A percentile compares a stretch with the other conserved stretches of the same genome.
phyloP scores from a whole-genome alignment of 2,113 vertebrate genomes.

The Gavia stellata region DNA sequence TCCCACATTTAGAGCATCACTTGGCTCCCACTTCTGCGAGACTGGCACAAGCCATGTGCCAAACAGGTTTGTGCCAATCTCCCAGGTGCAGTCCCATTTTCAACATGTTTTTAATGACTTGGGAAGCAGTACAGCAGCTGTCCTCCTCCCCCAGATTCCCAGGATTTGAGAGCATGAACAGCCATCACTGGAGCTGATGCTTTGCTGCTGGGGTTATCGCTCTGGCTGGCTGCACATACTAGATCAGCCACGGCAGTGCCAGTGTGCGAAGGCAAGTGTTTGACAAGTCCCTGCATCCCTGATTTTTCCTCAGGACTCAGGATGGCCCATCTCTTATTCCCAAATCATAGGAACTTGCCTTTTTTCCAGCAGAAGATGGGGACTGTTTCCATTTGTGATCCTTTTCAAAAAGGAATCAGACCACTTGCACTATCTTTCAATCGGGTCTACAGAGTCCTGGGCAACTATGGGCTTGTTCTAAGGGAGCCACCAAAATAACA shows the following conservation, averaged over 20 bases:
- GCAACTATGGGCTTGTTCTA: background rate
- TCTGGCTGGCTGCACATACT: background rate
- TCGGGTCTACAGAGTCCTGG: background rate
- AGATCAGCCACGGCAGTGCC: background rate
- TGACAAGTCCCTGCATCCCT: accelerated
- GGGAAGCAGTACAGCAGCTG: background rate
- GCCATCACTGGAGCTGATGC: background rate
- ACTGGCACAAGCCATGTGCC: accelerated
- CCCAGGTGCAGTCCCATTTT: background rate
- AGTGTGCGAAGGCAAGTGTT: background rate
- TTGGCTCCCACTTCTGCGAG: background rate
- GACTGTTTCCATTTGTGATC: background rate
- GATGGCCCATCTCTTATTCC: background rate
- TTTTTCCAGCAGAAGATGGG: background rate
- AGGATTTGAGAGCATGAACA: background rate
- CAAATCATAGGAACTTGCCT: background rate
- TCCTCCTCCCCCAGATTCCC: background rate
- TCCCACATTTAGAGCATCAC: background rate
- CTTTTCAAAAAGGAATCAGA: background rate
- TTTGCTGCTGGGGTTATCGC: background rate
- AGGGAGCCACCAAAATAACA: background rate
- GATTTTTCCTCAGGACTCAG: background rate
- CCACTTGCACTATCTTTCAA: background rate
- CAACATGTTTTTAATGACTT: accelerated
- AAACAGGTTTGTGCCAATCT: background rate